These are phyloP conservation scores for Tinamus guttatus DNA, from an alignment of 2,113 vertebrate species.

Conservation along the genomic window DNA sequence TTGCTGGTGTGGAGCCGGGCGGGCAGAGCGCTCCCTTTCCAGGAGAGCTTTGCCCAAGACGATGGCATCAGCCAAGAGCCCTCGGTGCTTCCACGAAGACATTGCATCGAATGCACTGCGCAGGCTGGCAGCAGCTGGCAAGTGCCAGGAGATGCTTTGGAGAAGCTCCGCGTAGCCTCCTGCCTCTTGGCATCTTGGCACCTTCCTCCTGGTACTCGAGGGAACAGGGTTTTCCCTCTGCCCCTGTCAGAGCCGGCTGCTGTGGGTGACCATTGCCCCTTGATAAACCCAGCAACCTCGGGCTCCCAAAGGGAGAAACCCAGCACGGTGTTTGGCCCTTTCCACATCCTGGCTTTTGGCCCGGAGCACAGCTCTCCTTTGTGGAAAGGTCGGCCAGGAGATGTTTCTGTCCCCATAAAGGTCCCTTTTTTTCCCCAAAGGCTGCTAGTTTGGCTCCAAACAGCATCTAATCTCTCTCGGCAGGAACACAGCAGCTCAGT, in stretches of 20 bases:
- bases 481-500: neutral
- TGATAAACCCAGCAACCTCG: neutral
- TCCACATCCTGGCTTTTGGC: neutral
- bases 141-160: neutral
- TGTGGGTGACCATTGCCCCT: neutral
- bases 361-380: neutral
- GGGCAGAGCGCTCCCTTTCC: neutral
- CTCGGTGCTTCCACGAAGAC: neutral
- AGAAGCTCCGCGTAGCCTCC: neutral
- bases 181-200: neutral
- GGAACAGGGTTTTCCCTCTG: neutral
- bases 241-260: neutral
- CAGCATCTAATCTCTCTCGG: neutral
- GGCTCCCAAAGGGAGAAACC: neutral
- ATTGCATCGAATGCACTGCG: too few relatives aligned
- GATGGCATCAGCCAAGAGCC: neutral
- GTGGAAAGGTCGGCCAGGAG: slow-evolving; percentile 48
- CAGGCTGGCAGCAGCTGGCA: neutral
- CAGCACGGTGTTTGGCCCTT: neutral
- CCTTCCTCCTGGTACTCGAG: neutral
- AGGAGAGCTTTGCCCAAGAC: rapidly evolving
- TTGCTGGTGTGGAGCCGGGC: rapidly evolving
- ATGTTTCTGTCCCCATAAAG: slow-evolving; percentile 7
- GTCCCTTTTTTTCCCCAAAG: neutral
- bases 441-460: neutral